Evolutionary conservation across 2,113 vertebrate genomes (phyloP).

Genomic region (Plotosus lineatus): DNA sequence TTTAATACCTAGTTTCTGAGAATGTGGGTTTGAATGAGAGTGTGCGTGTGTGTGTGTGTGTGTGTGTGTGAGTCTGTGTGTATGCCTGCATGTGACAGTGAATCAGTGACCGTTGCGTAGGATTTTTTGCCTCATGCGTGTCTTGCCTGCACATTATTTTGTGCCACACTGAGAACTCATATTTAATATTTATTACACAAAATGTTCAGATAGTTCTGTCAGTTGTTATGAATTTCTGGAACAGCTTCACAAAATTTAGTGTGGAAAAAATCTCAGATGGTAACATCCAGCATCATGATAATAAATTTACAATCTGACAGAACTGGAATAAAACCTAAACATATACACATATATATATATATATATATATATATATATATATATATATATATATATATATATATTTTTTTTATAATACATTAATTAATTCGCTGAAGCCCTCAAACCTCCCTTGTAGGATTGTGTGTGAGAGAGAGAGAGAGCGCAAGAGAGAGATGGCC

Average conservation of each 20-base stretch:
- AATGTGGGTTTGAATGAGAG: not conserved
- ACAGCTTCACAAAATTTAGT: not conserved
- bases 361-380: too few relatives aligned
- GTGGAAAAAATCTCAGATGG: too few relatives aligned
- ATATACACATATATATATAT: too few relatives aligned
- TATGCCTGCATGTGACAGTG: conserved; percentile 1
- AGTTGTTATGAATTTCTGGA: not conserved
- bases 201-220: not conserved
- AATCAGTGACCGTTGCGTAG: conserved; percentile 19
- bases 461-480: too few relatives aligned
- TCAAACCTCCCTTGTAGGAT: too few relatives aligned
- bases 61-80: not conserved
- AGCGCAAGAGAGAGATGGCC: too few relatives aligned
- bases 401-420: too few relatives aligned
- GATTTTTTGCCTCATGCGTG: conserved; percentile 10
- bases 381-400: too few relatives aligned
- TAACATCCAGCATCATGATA: too few relatives aligned
- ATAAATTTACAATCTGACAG: too few relatives aligned
- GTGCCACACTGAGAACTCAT: conserved; percentile 16
- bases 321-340: too few relatives aligned
- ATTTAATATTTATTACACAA: not conserved
- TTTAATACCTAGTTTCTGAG: not conserved
- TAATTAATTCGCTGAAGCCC: too few relatives aligned
- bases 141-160: conserved; percentile 8
- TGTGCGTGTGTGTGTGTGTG: conserved; percentile 5